Conservation (phyloP, 2,113 vertebrate species). For the Pitta sordida region DNA sequence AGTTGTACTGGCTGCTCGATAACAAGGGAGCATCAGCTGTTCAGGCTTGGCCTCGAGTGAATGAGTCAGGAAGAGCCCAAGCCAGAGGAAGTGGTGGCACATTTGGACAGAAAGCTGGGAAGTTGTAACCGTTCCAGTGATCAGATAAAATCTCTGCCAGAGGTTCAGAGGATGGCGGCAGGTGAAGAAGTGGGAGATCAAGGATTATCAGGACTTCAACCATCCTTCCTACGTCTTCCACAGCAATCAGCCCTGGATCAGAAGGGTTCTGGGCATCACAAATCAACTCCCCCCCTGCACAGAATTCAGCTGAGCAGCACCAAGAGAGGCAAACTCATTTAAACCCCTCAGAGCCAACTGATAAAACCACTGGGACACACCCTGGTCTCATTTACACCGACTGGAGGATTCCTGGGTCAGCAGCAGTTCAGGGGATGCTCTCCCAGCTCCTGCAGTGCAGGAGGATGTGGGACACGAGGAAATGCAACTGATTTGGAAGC, state of each 20-base stretch:
- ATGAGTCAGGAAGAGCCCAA: neutral
- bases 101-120: neutral
- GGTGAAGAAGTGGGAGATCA: neutral
- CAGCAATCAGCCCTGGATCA: neutral
- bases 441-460: neutral
- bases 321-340: neutral
- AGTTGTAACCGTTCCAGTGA: neutral
- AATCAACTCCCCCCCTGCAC: neutral
- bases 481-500: neutral
- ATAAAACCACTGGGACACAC: neutral
- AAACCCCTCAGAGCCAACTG: neutral
- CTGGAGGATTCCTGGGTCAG: neutral
- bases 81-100: neutral
- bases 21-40: neutral
- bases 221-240: neutral
- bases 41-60: neutral
- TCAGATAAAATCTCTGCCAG: constrained; percentile 1
- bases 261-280: neutral
- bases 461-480: neutral
- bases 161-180: neutral
- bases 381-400: neutral
- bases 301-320: neutral
- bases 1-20: neutral
- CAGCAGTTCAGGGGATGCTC: neutral
- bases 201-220: constrained; percentile 1